Evolutionary conservation across 2,797 vertebrate species (phyloP), one percentile per base, ranked within the genome.

Genomic region (Lophius americanus): DNA sequence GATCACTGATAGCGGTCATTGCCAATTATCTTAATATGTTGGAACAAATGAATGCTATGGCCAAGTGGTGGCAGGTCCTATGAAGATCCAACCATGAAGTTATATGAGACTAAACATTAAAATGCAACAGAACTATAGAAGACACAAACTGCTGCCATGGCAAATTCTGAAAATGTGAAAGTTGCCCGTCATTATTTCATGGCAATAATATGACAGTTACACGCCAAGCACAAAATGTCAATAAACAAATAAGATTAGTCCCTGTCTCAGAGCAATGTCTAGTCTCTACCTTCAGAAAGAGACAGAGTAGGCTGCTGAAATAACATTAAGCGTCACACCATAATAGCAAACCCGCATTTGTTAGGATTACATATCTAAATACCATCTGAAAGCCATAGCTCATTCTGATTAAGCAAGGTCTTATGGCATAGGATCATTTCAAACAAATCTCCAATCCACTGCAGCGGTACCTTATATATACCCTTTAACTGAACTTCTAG

Each of bases 341-440:
- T 85, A 86, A 90, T 68, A 86, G 79, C 75, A 84, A 85, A 80
- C 78, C 70, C 81, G 86, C 84, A 84, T 90, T 89, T 92, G 87
- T 89, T 82, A 83, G 73, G 70, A 69, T 88, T 79, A 83, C 78
- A 76, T 91, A 90, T 91, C 87, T 88, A 88, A 92, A 91, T 85
- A 78, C 77, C 79, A 91, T 92, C 92, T 92, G 85, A 93, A 93
- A 90, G 83, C 87, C 83, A 64, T 77, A 81, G 81, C 83, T 82
- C 78, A 64, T 71, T 87, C 69, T 82, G 87, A 90, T 89, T 85
- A 86, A 82, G 75, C 69, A 67, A 64, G 64, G 65, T 81, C 67
- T 73, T 76, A 78, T 64, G 79, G 68, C 72, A 14, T 73, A 73
- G 69, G 76, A 76, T 66, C 64, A 62, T 85, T 88, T 86, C 73